These are phyloP conservation scores for Nyctereutes procyonoides DNA, from an alignment of 2,113 vertebrate genomes.

Conservation along the genomic window DNA sequence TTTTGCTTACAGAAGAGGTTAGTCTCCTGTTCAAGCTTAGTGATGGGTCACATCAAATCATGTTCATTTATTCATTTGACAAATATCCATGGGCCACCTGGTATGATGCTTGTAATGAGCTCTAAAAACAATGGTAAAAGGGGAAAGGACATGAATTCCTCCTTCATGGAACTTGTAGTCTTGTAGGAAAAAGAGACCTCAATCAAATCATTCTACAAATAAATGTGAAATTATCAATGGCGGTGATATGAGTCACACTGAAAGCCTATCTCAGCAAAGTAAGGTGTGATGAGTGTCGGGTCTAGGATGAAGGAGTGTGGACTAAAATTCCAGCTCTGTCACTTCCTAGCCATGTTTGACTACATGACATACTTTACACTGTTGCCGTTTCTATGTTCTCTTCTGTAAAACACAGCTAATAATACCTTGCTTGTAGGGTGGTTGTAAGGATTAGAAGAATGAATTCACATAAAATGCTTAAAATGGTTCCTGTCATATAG, in stretches of 20 bases:
- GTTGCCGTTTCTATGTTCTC: not conserved
- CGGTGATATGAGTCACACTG: not conserved
- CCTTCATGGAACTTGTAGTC: not conserved
- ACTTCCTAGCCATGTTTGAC: not conserved
- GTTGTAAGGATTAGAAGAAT: not conserved
- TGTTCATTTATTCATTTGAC: not conserved
- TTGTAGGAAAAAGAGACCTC: not conserved
- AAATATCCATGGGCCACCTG: not conserved
- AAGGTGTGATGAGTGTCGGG: not conserved
- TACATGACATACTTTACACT: not conserved
- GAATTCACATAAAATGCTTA: constrained; percentile 2
- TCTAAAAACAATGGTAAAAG: not conserved
- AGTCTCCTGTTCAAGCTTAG: not conserved
- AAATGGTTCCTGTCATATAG: not conserved
- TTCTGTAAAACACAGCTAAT: constrained; percentile 20
- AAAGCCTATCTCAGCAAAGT: not conserved
- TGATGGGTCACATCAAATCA: not conserved
- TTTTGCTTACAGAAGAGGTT: not conserved
- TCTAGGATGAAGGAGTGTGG: not conserved
- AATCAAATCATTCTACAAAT: not conserved
- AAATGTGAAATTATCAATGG: not conserved
- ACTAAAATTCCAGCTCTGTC: not conserved
- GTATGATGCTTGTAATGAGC: not conserved
- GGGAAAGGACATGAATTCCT: not conserved
- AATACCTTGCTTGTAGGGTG: not conserved